Conservation (phyloP, 2,113 vertebrate genomes). For the Opisthocomus hoazin region DNA sequence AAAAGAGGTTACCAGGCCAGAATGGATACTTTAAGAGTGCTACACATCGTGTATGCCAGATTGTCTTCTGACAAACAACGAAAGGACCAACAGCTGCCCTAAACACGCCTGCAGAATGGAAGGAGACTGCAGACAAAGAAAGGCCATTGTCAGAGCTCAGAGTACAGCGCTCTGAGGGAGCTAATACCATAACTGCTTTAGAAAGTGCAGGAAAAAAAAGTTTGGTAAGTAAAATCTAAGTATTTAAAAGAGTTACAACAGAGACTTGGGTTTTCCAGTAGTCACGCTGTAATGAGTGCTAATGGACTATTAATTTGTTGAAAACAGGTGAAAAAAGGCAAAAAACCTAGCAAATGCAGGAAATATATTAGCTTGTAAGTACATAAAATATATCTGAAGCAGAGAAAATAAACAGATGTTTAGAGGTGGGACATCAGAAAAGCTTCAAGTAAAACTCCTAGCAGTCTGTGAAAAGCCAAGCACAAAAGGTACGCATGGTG, state of each 20-base stretch:
- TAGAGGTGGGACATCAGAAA: neutral
- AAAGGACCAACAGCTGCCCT: neutral
- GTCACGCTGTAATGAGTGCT: neutral
- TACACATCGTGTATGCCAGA: neutral
- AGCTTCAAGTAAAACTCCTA: neutral
- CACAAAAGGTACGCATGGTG: rapidly evolving
- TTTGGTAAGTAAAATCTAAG: neutral
- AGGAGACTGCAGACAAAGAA: neutral
- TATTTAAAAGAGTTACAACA: neutral
- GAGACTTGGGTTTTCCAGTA: neutral
- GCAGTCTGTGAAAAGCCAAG: neutral
- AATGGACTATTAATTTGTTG: neutral
- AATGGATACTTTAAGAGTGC: neutral
- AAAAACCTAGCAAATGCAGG: neutral
- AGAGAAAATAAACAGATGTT: neutral
- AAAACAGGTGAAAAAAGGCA: neutral
- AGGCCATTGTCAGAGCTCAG: neutral
- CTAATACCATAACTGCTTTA: neutral
- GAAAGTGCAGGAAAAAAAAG: neutral
- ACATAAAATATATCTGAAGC: neutral
- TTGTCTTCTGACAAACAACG: neutral
- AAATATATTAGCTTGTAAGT: neutral
- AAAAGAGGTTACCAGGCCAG: neutral
- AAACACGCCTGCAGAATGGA: neutral
- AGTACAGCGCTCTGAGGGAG: neutral